Evolutionary conservation across 1,140 invertebrate species (phyloP).

Genomic region (Teleogryllus occipitalis): DNA sequence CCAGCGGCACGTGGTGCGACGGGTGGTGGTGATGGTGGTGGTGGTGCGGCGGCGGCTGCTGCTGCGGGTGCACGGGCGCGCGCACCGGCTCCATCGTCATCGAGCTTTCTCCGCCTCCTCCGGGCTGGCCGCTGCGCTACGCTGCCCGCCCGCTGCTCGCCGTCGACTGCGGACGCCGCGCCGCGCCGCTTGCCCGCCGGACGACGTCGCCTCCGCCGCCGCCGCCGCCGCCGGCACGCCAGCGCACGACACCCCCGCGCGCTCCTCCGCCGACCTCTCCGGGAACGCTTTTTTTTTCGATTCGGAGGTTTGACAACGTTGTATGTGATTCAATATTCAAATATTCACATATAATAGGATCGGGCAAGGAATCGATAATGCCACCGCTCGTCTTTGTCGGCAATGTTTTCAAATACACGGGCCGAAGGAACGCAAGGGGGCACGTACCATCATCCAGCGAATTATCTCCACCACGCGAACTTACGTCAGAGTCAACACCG

Average conservation of each 20-base stretch:
- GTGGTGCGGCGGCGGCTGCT: neutral
- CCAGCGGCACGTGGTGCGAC: too few relatives aligned
- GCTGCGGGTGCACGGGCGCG: neutral
- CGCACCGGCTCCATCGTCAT: neutral
- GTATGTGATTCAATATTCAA: neutral
- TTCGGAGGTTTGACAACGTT: neutral
- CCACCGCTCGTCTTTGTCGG: neutral
- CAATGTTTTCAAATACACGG: too few relatives aligned
- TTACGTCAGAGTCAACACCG: too few relatives aligned
- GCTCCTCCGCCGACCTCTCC: too few relatives aligned
- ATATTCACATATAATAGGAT: neutral
- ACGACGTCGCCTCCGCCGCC: neutral
- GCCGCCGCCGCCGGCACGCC: neutral
- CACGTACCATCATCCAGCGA: too few relatives aligned
- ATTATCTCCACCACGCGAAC: too few relatives aligned
- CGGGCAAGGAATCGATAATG: neutral
- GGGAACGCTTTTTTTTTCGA: too few relatives aligned
- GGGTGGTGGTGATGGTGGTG: too few relatives aligned
- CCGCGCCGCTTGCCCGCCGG: neutral
- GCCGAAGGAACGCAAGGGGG: too few relatives aligned
- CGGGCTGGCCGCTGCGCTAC: too few relatives aligned
- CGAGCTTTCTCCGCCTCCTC: neutral
- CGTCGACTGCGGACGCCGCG: neutral
- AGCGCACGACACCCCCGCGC: too few relatives aligned
- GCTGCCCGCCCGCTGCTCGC: neutral